Evolutionary conservation across 2,797 vertebrate species (phyloP).

Genomic region (Poliocrania exsul): DNA sequence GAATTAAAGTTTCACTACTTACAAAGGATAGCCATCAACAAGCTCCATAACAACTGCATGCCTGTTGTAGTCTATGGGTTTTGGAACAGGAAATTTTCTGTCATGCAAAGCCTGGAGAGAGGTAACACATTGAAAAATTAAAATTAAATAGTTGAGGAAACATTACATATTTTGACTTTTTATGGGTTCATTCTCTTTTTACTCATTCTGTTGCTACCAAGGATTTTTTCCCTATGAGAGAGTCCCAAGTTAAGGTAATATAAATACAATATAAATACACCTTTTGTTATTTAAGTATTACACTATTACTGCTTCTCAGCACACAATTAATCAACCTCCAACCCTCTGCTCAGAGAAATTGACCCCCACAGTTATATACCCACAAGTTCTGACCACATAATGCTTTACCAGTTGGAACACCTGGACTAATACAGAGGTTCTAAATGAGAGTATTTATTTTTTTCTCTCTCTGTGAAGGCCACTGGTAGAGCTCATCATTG

Average conservation of each 20-base stretch:
- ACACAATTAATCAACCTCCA: not conserved
- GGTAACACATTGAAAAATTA: not conserved
- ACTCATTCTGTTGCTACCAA: not conserved
- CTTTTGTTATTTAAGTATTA: not conserved
- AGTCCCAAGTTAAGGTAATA: not conserved
- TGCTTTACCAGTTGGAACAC: not conserved
- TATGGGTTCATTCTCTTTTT: not conserved
- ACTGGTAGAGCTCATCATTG: not conserved
- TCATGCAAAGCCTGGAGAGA: constrained; percentile 77
- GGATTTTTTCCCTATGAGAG: not conserved
- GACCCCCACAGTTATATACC: rapidly evolving
- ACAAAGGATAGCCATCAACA: constrained; percentile 95
- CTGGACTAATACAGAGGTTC: not conserved
- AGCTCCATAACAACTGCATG: constrained; percentile 97
- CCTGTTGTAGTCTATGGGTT: constrained; percentile 94
- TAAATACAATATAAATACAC: not conserved
- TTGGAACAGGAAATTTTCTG: constrained; percentile 94
- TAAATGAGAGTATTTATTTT: not conserved
- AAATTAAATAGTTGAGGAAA: not conserved
- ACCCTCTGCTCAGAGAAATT: not conserved
- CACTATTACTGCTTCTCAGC: not conserved
- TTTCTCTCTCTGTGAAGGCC: not conserved
- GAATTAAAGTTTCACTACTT: constrained; percentile 69
- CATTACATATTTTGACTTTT: not conserved
- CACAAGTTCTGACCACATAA: not conserved